Conservation (phyloP, 2,888 invertebrate genomes). For the Drosophila emarginata region DNA sequence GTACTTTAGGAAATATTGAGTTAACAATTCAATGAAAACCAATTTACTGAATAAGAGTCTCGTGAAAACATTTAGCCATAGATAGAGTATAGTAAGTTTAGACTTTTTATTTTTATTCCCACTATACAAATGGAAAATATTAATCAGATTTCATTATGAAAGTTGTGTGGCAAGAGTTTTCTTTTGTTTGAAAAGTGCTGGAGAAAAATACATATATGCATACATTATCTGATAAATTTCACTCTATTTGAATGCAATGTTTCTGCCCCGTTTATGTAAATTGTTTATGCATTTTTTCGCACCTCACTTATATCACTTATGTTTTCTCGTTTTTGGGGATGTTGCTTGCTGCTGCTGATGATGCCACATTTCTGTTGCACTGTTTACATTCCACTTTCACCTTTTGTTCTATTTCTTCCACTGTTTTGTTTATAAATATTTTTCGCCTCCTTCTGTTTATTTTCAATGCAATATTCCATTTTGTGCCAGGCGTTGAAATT, state of each 20-base stretch:
- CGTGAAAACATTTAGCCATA: too few relatives aligned
- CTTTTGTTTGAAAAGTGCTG: background rate
- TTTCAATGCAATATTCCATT: conserved; percentile 65
- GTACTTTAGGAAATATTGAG: background rate
- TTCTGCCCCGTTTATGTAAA: background rate
- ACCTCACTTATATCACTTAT: conserved; percentile 36
- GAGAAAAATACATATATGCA: background rate
- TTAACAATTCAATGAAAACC: background rate
- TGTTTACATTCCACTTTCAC: conserved; percentile 55
- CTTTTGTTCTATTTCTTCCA: conserved; percentile 25
- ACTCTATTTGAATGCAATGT: conserved; percentile 28
- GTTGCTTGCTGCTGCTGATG: background rate
- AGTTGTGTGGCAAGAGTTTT: background rate
- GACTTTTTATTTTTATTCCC: background rate
- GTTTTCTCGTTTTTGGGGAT: conserved; percentile 38
- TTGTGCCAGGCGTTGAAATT: conserved; percentile 52
- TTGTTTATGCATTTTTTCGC: conserved; percentile 68
- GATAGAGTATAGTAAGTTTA: too few relatives aligned
- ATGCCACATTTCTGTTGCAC: background rate
- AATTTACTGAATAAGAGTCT: background rate
- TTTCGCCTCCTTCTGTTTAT: conserved; percentile 55
- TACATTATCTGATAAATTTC: conserved; percentile 3
- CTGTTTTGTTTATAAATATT: conserved; percentile 74
- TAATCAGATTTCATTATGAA: too few relatives aligned
- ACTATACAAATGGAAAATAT: background rate